Percentiles rank a stretch among this genome's conserved stretches.
phyloP scores from a whole-genome alignment of 2,113 vertebrate genomes.

The Noctilio leporinus region DNA sequence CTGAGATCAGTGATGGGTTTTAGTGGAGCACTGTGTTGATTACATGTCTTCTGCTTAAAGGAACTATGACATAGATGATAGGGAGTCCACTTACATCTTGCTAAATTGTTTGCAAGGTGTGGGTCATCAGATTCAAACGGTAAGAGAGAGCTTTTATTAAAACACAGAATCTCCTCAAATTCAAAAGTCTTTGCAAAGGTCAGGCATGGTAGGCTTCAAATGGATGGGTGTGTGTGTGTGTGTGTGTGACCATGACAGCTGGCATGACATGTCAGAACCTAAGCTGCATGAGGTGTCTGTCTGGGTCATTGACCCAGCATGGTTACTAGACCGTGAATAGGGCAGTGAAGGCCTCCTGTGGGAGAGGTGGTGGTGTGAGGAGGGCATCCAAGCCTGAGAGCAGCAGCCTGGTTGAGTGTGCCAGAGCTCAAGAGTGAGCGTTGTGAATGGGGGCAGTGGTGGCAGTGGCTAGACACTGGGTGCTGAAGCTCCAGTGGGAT shows the following conservation, averaged over 20 bases:
- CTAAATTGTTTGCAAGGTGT: not conserved
- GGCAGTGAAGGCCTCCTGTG: not conserved
- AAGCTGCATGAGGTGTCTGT: not conserved
- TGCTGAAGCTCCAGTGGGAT: not conserved
- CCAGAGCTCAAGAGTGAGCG: not conserved
- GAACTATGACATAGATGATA: not conserved
- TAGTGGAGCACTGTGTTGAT: not conserved
- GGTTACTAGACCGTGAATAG: not conserved
- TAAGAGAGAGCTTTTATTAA: not conserved
- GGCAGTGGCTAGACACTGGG: too few relatives aligned
- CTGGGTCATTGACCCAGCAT: not conserved
- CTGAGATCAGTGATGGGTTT: not conserved
- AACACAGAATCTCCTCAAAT: not conserved
- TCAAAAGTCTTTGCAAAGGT: not conserved
- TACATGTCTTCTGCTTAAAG: slow-evolving; percentile 1
- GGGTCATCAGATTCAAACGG: not conserved
- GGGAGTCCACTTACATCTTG: not conserved
- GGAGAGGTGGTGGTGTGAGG: not conserved
- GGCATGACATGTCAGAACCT: not conserved
- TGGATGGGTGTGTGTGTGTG: not conserved
- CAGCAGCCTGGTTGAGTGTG: not conserved
- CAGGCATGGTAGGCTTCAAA: not conserved
- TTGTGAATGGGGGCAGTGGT: not conserved
- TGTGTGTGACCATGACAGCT: not conserved
- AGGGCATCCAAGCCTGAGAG: not conserved